phyloP scores from a whole-genome alignment of 2,797 vertebrate genomes.

The Delichon dasypus region DNA sequence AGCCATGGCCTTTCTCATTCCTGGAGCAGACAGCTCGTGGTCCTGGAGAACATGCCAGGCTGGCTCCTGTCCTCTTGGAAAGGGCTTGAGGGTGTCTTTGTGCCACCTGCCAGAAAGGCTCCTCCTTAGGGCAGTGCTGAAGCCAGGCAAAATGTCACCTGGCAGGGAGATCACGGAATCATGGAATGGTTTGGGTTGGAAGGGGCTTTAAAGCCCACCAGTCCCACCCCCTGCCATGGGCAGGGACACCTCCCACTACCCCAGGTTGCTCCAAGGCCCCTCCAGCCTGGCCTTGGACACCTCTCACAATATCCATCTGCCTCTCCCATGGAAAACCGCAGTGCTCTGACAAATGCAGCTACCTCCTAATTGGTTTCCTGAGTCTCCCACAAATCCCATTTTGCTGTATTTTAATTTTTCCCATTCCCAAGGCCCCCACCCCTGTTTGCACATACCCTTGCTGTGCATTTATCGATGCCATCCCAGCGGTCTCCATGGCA shows the following conservation, averaged over 20 bases:
- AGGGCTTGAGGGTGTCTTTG: neutral
- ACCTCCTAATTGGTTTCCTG: neutral
- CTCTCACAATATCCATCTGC: neutral
- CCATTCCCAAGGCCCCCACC: neutral
- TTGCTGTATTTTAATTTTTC: neutral
- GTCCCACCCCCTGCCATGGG: neutral
- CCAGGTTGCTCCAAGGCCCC: rapidly evolving
- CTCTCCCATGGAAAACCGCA: neutral
- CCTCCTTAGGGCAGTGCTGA: neutral
- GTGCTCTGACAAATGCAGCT: neutral
- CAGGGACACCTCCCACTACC: neutral
- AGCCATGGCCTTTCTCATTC: neutral
- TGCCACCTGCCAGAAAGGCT: neutral
- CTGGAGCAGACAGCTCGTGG: neutral
- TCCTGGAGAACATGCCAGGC: neutral
- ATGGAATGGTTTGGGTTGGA: neutral
- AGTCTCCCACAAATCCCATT: neutral
- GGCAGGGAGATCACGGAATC: neutral
- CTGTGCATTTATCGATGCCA: neutral
- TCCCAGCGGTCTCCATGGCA: slow-evolving; percentile 1
- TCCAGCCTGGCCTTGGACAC: neutral
- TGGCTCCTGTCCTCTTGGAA: neutral
- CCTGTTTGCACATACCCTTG: neutral
- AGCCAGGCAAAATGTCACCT: neutral
- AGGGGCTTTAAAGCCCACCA: neutral